Evolutionary conservation across 2,113 vertebrate genomes (phyloP).

Genomic region (Ardeotis arabs): DNA sequence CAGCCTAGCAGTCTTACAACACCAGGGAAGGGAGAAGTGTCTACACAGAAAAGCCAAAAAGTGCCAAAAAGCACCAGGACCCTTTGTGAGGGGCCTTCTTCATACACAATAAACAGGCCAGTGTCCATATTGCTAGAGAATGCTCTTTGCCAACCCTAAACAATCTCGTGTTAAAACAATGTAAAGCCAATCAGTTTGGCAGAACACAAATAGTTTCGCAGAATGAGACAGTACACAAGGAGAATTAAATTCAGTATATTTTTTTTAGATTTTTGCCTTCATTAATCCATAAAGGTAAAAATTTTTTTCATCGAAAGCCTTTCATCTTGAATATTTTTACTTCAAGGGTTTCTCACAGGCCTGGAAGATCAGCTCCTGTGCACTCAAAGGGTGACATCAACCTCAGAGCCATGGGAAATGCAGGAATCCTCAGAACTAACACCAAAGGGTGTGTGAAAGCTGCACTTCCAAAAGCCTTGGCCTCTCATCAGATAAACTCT

Average conservation of each 20-base stretch:
- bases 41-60: not conserved
- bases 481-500: not conserved
- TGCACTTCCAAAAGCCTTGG: not conserved
- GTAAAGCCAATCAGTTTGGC: not conserved
- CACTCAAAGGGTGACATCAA: not conserved
- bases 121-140: rapidly evolving
- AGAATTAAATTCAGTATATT: not conserved
- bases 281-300: not conserved
- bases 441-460: not conserved
- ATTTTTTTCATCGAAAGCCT: not conserved
- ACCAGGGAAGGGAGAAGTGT: not conserved
- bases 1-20: not conserved
- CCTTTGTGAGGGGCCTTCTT: not conserved
- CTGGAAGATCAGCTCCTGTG: not conserved
- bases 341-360: not conserved
- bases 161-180: not conserved
- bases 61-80: not conserved
- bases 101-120: not conserved
- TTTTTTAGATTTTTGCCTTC: not conserved
- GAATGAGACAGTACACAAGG: not conserved
- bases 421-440: not conserved
- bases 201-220: not conserved
- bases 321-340: not conserved
- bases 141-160: not conserved
- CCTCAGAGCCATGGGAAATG: not conserved